These are phyloP conservation scores for Carpatolechia fugitivella DNA, from an alignment of 2,888 invertebrate genomes.

Conservation along the genomic window DNA sequence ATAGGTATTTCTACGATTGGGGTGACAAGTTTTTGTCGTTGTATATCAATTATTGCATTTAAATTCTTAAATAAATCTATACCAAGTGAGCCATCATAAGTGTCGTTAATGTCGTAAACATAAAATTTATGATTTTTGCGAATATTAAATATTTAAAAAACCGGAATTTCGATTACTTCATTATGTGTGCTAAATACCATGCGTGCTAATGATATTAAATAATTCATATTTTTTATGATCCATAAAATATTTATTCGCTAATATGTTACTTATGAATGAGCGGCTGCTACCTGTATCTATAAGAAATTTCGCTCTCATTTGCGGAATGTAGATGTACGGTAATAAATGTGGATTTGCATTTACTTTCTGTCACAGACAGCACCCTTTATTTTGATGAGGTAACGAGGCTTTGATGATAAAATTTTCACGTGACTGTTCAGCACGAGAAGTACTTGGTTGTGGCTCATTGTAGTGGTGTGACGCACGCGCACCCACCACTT, in stretches of 20 bases:
- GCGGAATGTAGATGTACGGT: conserved; percentile 16
- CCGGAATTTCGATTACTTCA: conserved; percentile 17
- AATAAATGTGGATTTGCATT: too few relatives aligned
- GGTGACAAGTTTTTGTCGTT: conserved; percentile 14
- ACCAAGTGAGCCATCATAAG: conserved; percentile 25
- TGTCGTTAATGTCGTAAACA: conserved; percentile 17
- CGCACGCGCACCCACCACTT: too few relatives aligned
- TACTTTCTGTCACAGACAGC: too few relatives aligned
- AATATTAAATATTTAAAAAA: conserved; percentile 17
- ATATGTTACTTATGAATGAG: conserved; percentile 12
- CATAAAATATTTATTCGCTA: conserved; percentile 17
- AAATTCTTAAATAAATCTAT: conserved; percentile 22
- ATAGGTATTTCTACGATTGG: conserved; percentile 17
- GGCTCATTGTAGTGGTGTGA: too few relatives aligned
- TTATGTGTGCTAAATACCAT: conserved; percentile 21
- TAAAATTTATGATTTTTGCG: conserved; percentile 18
- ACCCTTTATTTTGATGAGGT: too few relatives aligned
- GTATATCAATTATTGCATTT: conserved; percentile 21
- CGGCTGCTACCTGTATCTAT: conserved; percentile 22
- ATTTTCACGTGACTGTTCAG: too few relatives aligned
- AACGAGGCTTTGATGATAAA: too few relatives aligned
- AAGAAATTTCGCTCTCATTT: conserved; percentile 21
- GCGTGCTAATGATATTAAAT: conserved; percentile 24
- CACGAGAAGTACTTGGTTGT: too few relatives aligned
- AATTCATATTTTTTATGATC: conserved; percentile 14